Evolutionary conservation across 2,797 vertebrate genomes (phyloP).

Genomic region (Oophaga sylvatica): DNA sequence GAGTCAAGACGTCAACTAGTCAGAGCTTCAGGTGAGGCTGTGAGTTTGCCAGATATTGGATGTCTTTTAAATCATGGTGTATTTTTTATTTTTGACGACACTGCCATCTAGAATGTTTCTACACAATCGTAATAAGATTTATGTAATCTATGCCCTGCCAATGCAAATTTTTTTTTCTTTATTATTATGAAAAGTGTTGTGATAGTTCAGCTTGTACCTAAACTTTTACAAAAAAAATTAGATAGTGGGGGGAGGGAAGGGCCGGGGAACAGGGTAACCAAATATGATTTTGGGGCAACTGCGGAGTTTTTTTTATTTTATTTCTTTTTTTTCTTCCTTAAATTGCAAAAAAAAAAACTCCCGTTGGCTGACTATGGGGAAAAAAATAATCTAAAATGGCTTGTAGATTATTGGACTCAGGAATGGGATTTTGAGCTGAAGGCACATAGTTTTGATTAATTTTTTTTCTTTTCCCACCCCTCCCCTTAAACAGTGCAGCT

Average conservation of each 20-base stretch:
- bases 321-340: conserved; percentile 77
- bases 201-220: conserved; percentile 91
- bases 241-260: conserved; percentile 67
- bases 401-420: conserved; percentile 53
- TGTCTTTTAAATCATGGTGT: conserved; percentile 77
- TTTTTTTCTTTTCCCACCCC: background rate
- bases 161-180: conserved; percentile 96
- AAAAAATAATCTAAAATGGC: background rate
- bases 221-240: conserved; percentile 84
- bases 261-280: conserved; percentile 62
- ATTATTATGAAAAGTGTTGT: conserved; percentile 81
- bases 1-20: conserved; percentile 98
- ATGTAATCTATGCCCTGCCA: conserved; percentile 95
- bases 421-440: conserved; percentile 31
- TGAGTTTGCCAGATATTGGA: conserved; percentile 74
- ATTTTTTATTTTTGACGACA: conserved; percentile 85
- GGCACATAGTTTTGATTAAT: background rate
- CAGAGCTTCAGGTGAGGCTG: conserved; percentile 99
- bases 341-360: conserved; percentile 79
- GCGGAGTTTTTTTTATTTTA: conserved; percentile 88
- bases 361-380: conserved; percentile 78
- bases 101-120: conserved; percentile 99
- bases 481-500: conserved; percentile 26
- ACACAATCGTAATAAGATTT: conserved; percentile 93
- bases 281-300: conserved; percentile 72